Evolutionary conservation across 2,113 vertebrate species (phyloP).

Genomic region (Oncorhynchus nerka): DNA sequence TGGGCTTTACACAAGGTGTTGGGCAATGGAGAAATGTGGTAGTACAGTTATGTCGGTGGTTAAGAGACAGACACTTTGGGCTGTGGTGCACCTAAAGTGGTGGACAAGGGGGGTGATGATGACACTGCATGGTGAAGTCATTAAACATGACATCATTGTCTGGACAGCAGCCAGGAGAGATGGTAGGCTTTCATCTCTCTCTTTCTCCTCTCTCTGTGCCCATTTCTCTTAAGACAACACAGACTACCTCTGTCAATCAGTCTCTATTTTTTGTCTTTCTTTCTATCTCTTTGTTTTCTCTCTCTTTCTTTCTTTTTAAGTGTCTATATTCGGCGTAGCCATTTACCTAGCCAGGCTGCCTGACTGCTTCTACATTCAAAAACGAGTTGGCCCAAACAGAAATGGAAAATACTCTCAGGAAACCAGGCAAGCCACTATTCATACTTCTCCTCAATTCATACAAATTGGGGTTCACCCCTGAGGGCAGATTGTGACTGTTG

Average conservation of each 20-base stretch:
- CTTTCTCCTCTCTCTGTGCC: slow-evolving; percentile 6
- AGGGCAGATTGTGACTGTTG: too few relatives aligned
- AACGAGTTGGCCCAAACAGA: too few relatives aligned
- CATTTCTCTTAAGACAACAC: too few relatives aligned
- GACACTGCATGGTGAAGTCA: slow-evolving; percentile 63
- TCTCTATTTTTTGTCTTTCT: too few relatives aligned
- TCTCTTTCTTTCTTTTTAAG: neutral
- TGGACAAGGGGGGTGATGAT: slow-evolving; percentile 31
- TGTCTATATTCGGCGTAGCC: too few relatives aligned
- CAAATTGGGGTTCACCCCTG: too few relatives aligned
- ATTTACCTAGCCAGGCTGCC: too few relatives aligned
- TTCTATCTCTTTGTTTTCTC: too few relatives aligned
- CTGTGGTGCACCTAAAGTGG: neutral
- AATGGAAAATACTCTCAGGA: too few relatives aligned
- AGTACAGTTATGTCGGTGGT: neutral
- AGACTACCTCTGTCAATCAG: too few relatives aligned
- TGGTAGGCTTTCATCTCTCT: slow-evolving; percentile 8
- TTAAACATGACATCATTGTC: slow-evolving; percentile 57
- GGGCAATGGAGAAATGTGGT: neutral
- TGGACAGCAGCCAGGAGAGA: slow-evolving; percentile 46
- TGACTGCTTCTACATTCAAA: too few relatives aligned
- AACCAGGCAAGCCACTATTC: neutral
- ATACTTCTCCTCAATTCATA: neutral
- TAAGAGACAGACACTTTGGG: neutral
- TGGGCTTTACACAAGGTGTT: slow-evolving; percentile 29